A percentile compares a stretch with the other conserved stretches of the same genome.
Evolutionary conservation across 2,888 invertebrate genomes (phyloP).

Genomic region (Zaprionus bogoriensis): DNA sequence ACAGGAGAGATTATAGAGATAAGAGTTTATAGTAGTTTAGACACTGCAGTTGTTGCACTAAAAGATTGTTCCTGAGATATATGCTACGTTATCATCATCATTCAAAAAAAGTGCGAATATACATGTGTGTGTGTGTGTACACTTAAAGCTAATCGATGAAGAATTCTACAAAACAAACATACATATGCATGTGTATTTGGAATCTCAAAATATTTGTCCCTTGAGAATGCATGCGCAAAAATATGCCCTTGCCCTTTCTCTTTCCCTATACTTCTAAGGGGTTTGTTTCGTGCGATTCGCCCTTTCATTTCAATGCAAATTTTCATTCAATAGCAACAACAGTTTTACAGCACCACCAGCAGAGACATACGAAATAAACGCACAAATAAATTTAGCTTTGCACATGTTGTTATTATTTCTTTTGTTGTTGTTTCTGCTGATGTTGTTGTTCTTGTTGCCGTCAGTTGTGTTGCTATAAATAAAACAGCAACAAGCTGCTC

Average conservation of each 20-base stretch:
- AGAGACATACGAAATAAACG: constrained; percentile 20
- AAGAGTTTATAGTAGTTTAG: no score
- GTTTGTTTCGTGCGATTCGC: constrained; percentile 12
- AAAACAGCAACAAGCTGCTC: constrained; percentile 66
- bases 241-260: constrained; percentile 1
- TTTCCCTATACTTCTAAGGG: neutral
- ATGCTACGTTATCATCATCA: no score
- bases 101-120: no score
- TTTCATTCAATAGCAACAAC: constrained; percentile 49
- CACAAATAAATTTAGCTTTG: constrained; percentile 28
- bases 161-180: no score
- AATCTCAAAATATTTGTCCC: no score
- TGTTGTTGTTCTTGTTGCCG: constrained; percentile 37
- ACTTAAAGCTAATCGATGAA: no score
- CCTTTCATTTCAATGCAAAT: constrained; percentile 43
- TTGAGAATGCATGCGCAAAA: no score
- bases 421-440: neutral
- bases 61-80: no score
- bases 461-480: constrained; percentile 61
- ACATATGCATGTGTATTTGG: no score
- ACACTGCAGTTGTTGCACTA: no score
- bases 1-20: no score
- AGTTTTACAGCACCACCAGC: constrained; percentile 53
- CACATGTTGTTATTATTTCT: constrained; percentile 36
- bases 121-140: no score